phyloP scores from a whole-genome alignment of 2,113 vertebrate genomes.

The Serilophus lunatus region DNA sequence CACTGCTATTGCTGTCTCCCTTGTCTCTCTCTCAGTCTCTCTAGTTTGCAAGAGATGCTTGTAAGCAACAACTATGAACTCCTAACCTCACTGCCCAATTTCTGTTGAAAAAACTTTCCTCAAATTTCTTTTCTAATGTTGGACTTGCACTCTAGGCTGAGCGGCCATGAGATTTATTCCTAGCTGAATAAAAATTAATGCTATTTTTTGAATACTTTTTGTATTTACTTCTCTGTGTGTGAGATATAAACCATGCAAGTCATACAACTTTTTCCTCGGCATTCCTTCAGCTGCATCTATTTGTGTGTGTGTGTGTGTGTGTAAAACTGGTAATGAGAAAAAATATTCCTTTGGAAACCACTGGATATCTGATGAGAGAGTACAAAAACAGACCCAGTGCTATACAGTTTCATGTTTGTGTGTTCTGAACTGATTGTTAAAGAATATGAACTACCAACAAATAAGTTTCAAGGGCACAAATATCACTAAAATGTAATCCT shows the following conservation, averaged over 20 bases:
- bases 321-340: background rate
- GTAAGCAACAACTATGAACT: background rate
- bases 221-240: background rate
- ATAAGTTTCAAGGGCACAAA: background rate
- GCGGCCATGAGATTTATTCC: background rate
- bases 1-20: background rate
- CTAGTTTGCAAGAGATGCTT: background rate
- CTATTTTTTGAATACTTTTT: background rate
- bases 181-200: background rate
- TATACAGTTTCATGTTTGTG: background rate
- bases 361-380: background rate
- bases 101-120: background rate
- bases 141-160: background rate
- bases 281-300: background rate
- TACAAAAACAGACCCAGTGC: background rate
- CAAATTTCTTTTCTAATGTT: background rate
- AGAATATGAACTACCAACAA: background rate
- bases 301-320: accelerated
- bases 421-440: background rate
- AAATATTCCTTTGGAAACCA: background rate
- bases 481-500: background rate
- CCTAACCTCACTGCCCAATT: background rate
- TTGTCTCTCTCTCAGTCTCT: background rate
- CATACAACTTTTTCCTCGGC: background rate
- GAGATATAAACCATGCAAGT: background rate